Evolutionary conservation across 2,888 invertebrate species (phyloP), one percentile per base, ranked within the genome.

Genomic region (Stramonita haemastoma): DNA sequence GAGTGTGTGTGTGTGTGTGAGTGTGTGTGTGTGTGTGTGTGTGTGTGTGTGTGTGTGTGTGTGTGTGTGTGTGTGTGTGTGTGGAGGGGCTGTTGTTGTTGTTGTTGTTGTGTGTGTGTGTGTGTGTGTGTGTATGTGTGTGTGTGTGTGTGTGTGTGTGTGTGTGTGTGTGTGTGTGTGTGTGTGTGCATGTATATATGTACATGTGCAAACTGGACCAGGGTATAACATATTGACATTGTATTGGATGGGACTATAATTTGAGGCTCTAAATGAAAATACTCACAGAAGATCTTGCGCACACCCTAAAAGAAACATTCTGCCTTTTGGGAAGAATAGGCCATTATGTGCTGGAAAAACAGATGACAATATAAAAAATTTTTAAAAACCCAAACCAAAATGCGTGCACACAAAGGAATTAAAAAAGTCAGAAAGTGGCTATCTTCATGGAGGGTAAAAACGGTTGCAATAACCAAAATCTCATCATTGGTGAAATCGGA

Each of bases 1-100:
- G 32, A 32, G 79, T 73, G 73, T 79, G 29, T 79, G 79, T 32
- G 79, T 32, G 79, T 36, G 83, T 46, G 46, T 11, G 83, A 36
- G 83, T 36, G 83, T 83, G 83, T 36, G 83, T 83, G 83, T 36
- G 83, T 83, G 83, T 83, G 83, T 83, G 83, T 83, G 36, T 83
- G 83, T 83, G 36, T 26, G 83, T 46, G 83, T 83, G 83, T 22
- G 83, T 46, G 83, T 19, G 83, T 46, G 83, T 83, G 83, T 83
- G 83, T 26, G 56, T 84, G 46, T 46, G 83, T 46, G 83, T 46
- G 83, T 26, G 46, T 46, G 46, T 84, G 83, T 46, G 83, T 83
- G 83, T 83, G 83, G 36, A 46, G 36, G 83, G 36, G 36, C 22
- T 15, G 36, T 5, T 83, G 83, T 83, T 36, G 36, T 83, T 5